Base-by-base conservation (phyloP, 2,113 vertebrate species). In the Periophthalmodon schlosseri region DNA sequence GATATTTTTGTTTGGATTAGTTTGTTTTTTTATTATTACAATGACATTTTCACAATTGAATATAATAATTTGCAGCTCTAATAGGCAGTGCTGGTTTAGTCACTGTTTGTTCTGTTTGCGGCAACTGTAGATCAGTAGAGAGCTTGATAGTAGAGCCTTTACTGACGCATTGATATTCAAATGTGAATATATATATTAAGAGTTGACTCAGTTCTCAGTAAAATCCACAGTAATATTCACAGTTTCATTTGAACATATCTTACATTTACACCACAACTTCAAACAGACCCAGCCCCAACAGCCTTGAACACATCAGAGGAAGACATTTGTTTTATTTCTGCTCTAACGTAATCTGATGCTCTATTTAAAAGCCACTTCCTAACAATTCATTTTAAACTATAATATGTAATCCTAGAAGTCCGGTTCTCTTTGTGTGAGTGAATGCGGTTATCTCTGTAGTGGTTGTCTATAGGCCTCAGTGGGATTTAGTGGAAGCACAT, bases 401-500 rank as follows among this genome's bases (percentile, higher is more conserved):
- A 23, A 68, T 12, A 5, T 2, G 66, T 68, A 68, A 49, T 21
- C 24, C 3, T 73, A 64, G 28, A 64, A 1, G 49, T 23, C 13
- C 47, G 20, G 6, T 52, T 56, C 23, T 68, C 12, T 44, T 64
- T n/a, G 50, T 77, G 18, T 28, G 13, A 61, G 34, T 21, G 46
- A 69, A 64, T 39, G 50, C 73, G 33, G 68, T 68, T 44, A 70
- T 52, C 50, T 52, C 15, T 18, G 52, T n/a, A 3, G 52, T 10
- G 52, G 20, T 34, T 63, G 52, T 44, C 73, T 72, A 58, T 50
- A 28, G 58, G 33, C 24, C 79, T 76, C 39, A 60, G 44, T 56
- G 10, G 54, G 81, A 3, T 78, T 77, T 57, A 70, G 60, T 52
- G 18, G 33, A 76, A 70, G 39, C 58, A 36, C 68, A 58, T 60